Evolutionary conservation across 2,797 vertebrate genomes (phyloP), one percentile per base, ranked within the genome.

Genomic region (Pterois miles): DNA sequence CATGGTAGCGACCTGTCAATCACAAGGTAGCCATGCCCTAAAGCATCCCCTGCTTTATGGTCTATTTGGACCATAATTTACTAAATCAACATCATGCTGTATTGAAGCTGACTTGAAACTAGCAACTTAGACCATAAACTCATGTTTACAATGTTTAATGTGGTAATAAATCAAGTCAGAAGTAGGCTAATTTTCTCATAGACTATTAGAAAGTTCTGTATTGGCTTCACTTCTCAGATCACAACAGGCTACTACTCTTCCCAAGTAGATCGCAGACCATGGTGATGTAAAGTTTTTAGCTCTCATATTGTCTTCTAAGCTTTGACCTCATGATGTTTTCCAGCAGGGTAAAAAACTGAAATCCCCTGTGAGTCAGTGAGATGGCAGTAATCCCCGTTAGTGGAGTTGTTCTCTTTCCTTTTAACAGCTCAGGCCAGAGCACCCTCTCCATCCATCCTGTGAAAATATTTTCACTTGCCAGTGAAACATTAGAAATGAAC

Each of bases 401-500:
- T 50, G 36, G 40, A 75, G 59, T 80, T 60, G 36, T 38, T 74
- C 58, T 63, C 36, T 52, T 23, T 33, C 27, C 38, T 36, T 68
- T 79, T 81, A 87, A 87, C 65, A 25, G 73, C 77, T 54, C 65
- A 34, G 48, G 62, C 69, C 31, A 0, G 7, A 59, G 25, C 8
- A 10, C 50, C 48, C 50, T 72, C 58, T 86, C 80, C 59, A 13
- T 86, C 80, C 59, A 13, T 63, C 80, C 83, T 85, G 84, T 80
- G 66, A 92, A 94, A 92, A 91, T 78, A 83, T 78, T 86, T 89
- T 59, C 74, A 59, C 74, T 71, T 78, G 71, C 71, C 69, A 71
- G 69, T 88, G 88, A 92, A 93, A 92, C 86, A 71, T 87, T 88
- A 85, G 85, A 92, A 91, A 74, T 91, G 88, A 93, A 93, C 90